Evolutionary conservation across 2,888 invertebrate species (phyloP), one percentile per base, ranked within the genome.

Genomic region (Drosophila formosana): DNA sequence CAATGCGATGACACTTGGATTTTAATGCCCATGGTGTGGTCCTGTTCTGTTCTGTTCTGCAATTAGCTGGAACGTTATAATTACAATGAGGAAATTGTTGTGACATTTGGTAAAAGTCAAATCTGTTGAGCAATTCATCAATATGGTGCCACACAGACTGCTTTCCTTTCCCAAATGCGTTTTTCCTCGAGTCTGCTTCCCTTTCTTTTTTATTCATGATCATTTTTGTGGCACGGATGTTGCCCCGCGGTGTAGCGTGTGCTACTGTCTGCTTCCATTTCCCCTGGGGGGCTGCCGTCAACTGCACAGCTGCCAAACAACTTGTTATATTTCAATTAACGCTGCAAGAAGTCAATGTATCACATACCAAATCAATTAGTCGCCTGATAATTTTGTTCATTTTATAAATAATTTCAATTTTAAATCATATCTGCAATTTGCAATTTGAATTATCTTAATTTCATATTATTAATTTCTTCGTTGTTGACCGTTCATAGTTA

Each of bases 171-270:
- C 56, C 50, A 64, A 76, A 63, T 52, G 39, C 53, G 18, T 66
- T 61, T 61, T 76, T 61, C 61, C 47, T 49, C 25, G n/a, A 74
- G 37, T 66, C 52, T 26, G 47, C 37, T 64, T 60, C 23, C 49
- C 49, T 39, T 49, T 66, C 11, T 49, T 39, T 45, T 30, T 47
- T 41, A 11, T 41, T 34, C 26, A 13, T 34, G n/a, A 11, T 5
- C n/a, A 28, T 55, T 34, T 39, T 60, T 28, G 3, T 39, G 50
- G 3, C 52, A 71, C 72, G 89, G 88, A 89, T 67, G 78, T 74
- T 56, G 55, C 63, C 82, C 85, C 75, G 85, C 63, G 56, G 77
- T 52, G 75, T 88, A 89, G 88, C 87, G 89, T 87, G 87, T 89
- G 87, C 87, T 87, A 81, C 81, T 75, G 72, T 51, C 51, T 7